Base-by-base conservation (phyloP, 2,888 invertebrate species). In the Lepidochitona cinerea region DNA sequence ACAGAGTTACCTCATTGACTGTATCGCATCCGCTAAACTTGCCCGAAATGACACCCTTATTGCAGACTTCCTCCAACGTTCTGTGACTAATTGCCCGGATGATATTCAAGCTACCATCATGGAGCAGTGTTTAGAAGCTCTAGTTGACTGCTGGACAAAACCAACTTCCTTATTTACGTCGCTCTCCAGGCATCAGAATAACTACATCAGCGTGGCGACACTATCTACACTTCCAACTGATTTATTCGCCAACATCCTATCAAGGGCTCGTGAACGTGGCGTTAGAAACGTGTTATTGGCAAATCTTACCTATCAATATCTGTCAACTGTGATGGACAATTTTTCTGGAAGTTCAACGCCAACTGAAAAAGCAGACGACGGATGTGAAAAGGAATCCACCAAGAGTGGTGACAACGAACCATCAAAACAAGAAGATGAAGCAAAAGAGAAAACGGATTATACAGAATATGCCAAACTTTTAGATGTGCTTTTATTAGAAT, bases 61-160 rank as follows among this genome's bases (percentile, higher is more conserved):
- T 33, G 77, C 84, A 0, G 80, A 83, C 7, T 75, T 89, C 67
- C 73, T 89, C 35, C 53, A 82, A n/a, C 79, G 84, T 37, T 86
- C 88, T 75, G 80, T 81, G 18, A 71, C 81, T 2, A 80, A 86
- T 1, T 84, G 86, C 23, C 76, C 83, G 5, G 78, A 87, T 18
- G 87, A 89, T 0, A 84, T 87, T 37, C 81, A 84, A 54, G 80
- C 86, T 0, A 83, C 82, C 3, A 81, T 89, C 6, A 83, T 88
- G 1, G 76, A 79, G 23, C 68, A 78, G 68, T 88, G 88, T 67
- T 77, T 84, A 5, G 84, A 84, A 35, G 87, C 88, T 9, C 79
- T 89, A 7, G 84, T 89, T 0, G 88, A 89, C 35, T 87, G 85
- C 68, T 88, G 87, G 88, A 74, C 86, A 1, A 83, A 82, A 72